Conservation (phyloP, 2,113 vertebrate genomes). For the Lynx canadensis region DNA sequence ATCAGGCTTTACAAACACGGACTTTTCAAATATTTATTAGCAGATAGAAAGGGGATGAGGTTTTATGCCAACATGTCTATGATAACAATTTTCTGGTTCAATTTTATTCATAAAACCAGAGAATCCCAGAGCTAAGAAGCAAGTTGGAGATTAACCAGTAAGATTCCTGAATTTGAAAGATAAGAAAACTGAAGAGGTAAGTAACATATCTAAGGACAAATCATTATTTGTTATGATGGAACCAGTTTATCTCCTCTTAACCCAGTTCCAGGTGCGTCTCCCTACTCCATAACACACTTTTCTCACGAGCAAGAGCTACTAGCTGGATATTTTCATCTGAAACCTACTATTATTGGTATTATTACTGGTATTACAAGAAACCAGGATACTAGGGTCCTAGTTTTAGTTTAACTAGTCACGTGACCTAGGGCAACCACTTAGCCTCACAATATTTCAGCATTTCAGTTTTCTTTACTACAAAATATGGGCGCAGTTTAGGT, state of each 20-base stretch:
- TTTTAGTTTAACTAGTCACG: not conserved
- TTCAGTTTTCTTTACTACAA: slow-evolving; percentile 3
- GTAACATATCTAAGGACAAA: not conserved
- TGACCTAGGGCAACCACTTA: not conserved
- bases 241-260: not conserved
- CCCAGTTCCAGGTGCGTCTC: not conserved
- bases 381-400: not conserved
- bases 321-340: not conserved
- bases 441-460: not conserved
- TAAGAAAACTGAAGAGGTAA: not conserved
- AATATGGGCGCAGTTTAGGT: not conserved
- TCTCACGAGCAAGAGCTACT: not conserved
- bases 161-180: not conserved
- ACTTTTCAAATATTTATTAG: not conserved
- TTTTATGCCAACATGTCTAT: not conserved
- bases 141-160: not conserved
- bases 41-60: not conserved
- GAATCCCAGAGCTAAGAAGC: not conserved
- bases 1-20: not conserved
- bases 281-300: not conserved
- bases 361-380: not conserved
- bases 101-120: not conserved
- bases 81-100: not conserved
- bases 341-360: not conserved
- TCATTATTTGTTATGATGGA: not conserved